Evolutionary conservation across 2,797 vertebrate species (phyloP).

Genomic region (Uromys caudimaculatus): DNA sequence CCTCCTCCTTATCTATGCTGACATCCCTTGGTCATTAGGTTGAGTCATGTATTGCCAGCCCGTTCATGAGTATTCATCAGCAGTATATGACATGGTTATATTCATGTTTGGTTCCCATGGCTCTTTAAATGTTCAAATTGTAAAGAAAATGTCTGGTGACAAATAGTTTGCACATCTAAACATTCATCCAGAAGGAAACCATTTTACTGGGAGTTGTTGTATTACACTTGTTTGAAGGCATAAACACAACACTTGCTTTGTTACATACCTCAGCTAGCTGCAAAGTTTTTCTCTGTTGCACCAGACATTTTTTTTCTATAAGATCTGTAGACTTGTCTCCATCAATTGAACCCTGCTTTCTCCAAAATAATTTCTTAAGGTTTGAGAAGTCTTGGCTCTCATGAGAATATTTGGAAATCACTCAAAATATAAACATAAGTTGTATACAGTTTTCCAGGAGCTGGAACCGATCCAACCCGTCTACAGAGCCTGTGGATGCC

Average conservation of each 20-base stretch:
- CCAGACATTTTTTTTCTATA: slow-evolving; percentile 16
- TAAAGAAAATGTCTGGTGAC: slow-evolving; percentile 51
- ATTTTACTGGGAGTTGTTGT: background rate
- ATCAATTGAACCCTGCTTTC: background rate
- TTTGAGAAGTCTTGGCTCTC: slow-evolving; percentile 9
- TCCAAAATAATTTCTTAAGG: slow-evolving; percentile 17
- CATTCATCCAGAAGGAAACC: background rate
- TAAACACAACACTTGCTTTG: slow-evolving; percentile 38
- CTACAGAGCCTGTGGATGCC: background rate
- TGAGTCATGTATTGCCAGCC: background rate
- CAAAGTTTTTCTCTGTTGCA: background rate
- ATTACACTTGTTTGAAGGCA: slow-evolving; percentile 12
- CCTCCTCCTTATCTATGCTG: background rate
- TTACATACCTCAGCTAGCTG: slow-evolving; percentile 21
- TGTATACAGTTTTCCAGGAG: background rate
- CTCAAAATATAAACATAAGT: background rate
- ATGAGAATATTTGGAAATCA: slow-evolving; percentile 25
- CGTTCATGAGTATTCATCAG: background rate
- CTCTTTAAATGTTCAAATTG: slow-evolving; percentile 44
- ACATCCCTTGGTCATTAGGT: background rate
- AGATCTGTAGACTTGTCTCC: slow-evolving; percentile 5
- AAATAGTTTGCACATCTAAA: slow-evolving; percentile 54
- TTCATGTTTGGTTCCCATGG: slow-evolving; percentile 20
- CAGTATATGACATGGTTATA: background rate
- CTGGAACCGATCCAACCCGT: background rate